Evolutionary conservation across 2,113 vertebrate genomes (phyloP).

Genomic region (Ageneiosus marmoratus): DNA sequence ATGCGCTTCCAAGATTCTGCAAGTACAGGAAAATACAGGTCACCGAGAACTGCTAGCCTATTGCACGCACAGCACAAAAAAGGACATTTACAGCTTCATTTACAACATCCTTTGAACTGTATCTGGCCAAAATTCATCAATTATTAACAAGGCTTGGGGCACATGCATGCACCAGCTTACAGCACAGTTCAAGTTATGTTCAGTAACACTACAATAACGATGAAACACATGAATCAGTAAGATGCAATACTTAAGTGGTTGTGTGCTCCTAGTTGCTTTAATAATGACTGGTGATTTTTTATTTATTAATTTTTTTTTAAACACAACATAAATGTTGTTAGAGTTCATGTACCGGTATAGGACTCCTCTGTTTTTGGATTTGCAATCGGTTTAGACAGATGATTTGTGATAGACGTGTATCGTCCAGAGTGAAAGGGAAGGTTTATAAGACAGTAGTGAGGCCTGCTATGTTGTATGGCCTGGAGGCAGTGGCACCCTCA

Average conservation of each 20-base stretch:
- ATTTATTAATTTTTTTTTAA: too few relatives aligned
- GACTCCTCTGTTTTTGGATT: too few relatives aligned
- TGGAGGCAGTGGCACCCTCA: too few relatives aligned
- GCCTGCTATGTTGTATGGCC: too few relatives aligned
- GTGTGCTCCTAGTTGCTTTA: neutral
- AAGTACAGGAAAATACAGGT: neutral
- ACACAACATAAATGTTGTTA: too few relatives aligned
- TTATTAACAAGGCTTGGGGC: neutral
- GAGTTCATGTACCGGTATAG: too few relatives aligned
- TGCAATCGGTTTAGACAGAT: too few relatives aligned
- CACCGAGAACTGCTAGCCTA: neutral
- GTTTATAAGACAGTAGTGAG: too few relatives aligned
- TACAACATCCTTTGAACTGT: neutral
- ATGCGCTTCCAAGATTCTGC: neutral
- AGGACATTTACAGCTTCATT: neutral
- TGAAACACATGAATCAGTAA: too few relatives aligned
- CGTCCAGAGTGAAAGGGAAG: too few relatives aligned
- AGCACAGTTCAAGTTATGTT: neutral
- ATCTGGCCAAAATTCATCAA: neutral
- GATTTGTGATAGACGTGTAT: too few relatives aligned
- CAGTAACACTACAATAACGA: neutral
- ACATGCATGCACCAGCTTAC: neutral
- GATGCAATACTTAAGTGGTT: neutral
- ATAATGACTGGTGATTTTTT: too few relatives aligned
- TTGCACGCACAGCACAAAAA: neutral